phyloP scores from a whole-genome alignment of 2,113 vertebrate species.

The Oreochromis tanganicae region DNA sequence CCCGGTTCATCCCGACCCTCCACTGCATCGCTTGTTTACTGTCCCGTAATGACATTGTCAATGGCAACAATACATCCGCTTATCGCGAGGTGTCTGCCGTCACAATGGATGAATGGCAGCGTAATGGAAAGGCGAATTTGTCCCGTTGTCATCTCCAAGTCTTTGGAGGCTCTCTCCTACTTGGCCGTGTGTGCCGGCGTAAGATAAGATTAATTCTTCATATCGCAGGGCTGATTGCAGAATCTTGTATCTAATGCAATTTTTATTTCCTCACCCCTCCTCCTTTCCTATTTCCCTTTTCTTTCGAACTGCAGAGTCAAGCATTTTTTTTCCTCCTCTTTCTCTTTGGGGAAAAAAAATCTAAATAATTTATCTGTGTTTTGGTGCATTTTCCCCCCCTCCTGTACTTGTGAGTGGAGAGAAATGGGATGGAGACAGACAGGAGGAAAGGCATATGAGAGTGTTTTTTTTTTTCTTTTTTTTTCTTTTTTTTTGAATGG shows the following conservation, averaged over 20 bases:
- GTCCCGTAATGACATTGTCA: conserved; percentile 63
- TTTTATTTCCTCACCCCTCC: conserved; percentile 47
- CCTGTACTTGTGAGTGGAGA: conserved; percentile 36
- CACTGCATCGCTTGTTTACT: conserved; percentile 48
- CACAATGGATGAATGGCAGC: conserved; percentile 49
- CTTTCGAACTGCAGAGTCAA: conserved; percentile 71
- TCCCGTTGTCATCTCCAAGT: conserved; percentile 38
- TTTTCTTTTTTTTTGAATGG: conserved; percentile 32
- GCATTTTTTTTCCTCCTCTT: conserved; percentile 42
- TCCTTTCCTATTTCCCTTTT: not conserved
- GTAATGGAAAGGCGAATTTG: conserved; percentile 44
- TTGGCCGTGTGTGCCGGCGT: conserved; percentile 22
- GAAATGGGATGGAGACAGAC: conserved; percentile 41
- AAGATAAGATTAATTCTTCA: conserved; percentile 71
- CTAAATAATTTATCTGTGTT: conserved; percentile 73
- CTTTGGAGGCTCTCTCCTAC: conserved; percentile 39
- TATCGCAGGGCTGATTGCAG: conserved; percentile 59
- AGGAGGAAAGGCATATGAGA: conserved; percentile 34
- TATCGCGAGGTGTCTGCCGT: conserved; percentile 43
- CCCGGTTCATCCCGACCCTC: conserved; percentile 28
- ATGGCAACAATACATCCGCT: conserved; percentile 49
- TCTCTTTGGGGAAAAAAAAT: conserved; percentile 42
- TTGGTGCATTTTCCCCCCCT: conserved; percentile 54
- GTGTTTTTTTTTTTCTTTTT: not conserved
- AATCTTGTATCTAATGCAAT: conserved; percentile 71